These are phyloP conservation scores for Poeciliopsis occidentalis DNA, from an alignment of 2,113 vertebrate species.

Conservation along the genomic window DNA sequence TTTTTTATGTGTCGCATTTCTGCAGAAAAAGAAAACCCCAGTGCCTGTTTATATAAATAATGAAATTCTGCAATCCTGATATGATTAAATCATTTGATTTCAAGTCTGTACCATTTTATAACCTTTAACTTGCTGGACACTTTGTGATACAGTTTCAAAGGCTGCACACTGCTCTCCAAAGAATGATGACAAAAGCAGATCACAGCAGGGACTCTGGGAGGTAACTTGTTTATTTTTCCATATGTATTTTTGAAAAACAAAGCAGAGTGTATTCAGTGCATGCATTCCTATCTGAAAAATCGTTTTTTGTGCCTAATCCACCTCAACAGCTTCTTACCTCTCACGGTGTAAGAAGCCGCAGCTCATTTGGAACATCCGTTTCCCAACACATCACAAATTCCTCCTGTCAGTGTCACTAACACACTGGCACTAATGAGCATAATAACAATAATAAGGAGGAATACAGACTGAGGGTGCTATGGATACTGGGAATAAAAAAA, in stretches of 20 bases:
- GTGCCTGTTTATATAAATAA: neutral
- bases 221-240: slow-evolving; percentile 72
- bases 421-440: slow-evolving; percentile 19
- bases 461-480: slow-evolving; percentile 40
- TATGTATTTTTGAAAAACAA: neutral
- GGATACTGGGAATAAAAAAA: slow-evolving; percentile 25
- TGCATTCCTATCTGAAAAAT: neutral
- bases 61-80: slow-evolving; percentile 1
- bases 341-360: neutral
- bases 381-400: neutral
- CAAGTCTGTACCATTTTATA: slow-evolving; percentile 27
- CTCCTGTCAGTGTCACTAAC: slow-evolving; percentile 3
- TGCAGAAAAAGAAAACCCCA: neutral
- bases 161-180: slow-evolving; percentile 88
- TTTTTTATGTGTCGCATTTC: slow-evolving; percentile 3
- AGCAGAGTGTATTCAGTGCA: neutral
- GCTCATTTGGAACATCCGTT: slow-evolving; percentile 14
- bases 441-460: slow-evolving; percentile 21
- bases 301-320: neutral
- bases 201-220: slow-evolving; percentile 82
- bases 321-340: neutral
- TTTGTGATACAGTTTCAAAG: slow-evolving; percentile 85
- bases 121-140: slow-evolving; percentile 61
- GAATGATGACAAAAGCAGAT: slow-evolving; percentile 81
- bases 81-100: slow-evolving; percentile 8